Base-by-base conservation (phyloP, 1,140 invertebrate genomes). In the Brachionus plicatilis region DNA sequence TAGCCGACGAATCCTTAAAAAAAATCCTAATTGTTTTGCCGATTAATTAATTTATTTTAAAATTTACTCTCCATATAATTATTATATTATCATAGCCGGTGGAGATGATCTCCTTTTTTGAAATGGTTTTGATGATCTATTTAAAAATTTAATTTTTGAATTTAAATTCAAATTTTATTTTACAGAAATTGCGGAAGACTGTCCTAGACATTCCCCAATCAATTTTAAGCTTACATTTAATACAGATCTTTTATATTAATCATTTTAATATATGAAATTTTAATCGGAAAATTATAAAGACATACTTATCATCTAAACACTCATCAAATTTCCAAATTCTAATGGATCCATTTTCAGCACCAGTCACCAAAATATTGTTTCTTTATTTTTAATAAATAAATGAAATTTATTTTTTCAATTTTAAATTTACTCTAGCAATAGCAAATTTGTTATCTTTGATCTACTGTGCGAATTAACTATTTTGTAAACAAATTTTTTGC, bases 271-370 rank as follows among this genome's bases (percentile, higher is more conserved):
- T 47, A 41, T 75, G 1, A 45, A 20, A 37, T 75, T 3, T 75
- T 43, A 12, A 24, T 14, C 24, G 7, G 9, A 12, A 29, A 37
- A 29, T 33, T 43, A 14, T 41, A 75, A 76, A 20, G 2, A 11
- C 33, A 14, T 27, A 50, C 41, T 37, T 50, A 12, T 76, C 43
- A 27, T 76, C 43, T 53, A 76, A 14, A 50, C 6, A 14, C 12
- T 76, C 72, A 53, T 50, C 24, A 27, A 76, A 76, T 29, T 76
- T 76, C 72, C 72, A 76, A 50, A 76, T 76, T 12, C 72, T 47
- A 7, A 76, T 76, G 5, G 72, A 76, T 50, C 72, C 72, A 50
- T 76, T 76, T 47, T 76, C 72, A 9, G 72, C 43, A 27, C 72
- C 47, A 4, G 72, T 76, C 11, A 29, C 17, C 17, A 76, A 47